A percentile compares a stretch with the other conserved stretches of the same genome.
Evolutionary conservation across 2,888 invertebrate genomes (phyloP).

Genomic region (Muscina levida): DNA sequence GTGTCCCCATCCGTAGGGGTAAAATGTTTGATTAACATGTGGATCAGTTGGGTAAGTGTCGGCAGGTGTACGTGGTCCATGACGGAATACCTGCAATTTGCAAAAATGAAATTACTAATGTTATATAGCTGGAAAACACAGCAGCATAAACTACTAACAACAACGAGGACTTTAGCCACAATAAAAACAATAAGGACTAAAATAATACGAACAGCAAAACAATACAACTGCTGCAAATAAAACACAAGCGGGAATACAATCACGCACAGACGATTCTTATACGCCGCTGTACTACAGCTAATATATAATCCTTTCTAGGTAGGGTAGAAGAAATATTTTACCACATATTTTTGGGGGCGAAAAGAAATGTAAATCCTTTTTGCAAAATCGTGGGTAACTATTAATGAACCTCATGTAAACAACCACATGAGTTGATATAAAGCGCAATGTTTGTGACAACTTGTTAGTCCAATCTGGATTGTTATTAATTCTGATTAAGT

Average conservation of each 20-base stretch:
- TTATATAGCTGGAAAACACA: not conserved
- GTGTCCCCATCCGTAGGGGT: conserved; percentile 90
- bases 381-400: not conserved
- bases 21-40: conserved; percentile 83
- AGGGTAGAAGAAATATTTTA: too few species aligned
- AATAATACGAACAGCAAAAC: not conserved
- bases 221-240: too few species aligned
- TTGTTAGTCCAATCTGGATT: not conserved
- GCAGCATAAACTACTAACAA: not conserved
- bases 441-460: not conserved
- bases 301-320: too few species aligned
- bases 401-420: not conserved
- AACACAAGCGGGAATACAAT: not conserved
- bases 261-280: too few species aligned
- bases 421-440: not conserved
- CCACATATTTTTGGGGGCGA: too few species aligned
- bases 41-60: conserved; percentile 89
- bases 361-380: too few species aligned
- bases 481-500: not conserved
- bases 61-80: conserved; percentile 90
- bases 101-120: conserved; percentile 61
- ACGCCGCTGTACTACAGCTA: too few species aligned
- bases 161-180: not conserved
- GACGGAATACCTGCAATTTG: conserved; percentile 85
- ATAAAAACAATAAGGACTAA: not conserved